Percentiles rank a stretch among this genome's conserved stretches.
phyloP scores from a whole-genome alignment of 2,888 invertebrate genomes.

The Nymphalis polychloros region DNA sequence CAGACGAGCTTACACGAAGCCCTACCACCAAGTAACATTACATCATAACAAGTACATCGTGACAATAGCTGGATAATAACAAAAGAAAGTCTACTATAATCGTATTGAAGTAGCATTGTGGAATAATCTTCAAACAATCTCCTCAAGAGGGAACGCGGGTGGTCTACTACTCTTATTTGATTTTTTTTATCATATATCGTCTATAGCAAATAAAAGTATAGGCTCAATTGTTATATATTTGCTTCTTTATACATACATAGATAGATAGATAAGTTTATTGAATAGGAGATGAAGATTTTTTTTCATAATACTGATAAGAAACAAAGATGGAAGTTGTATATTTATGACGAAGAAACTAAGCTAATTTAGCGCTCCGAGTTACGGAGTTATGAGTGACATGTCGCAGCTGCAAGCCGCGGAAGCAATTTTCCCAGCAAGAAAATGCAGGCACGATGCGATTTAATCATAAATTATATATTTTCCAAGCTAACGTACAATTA shows the following conservation, averaged over 20 bases:
- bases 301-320: background rate
- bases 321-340: background rate
- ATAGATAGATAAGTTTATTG: background rate
- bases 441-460: conserved; percentile 24
- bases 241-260: too few species aligned
- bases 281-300: background rate
- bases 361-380: conserved; percentile 36
- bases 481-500: conserved; percentile 17
- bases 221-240: background rate
- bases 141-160: too few species aligned
- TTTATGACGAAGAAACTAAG: conserved; percentile 23
- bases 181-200: too few species aligned
- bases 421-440: conserved; percentile 44
- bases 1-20: too few species aligned
- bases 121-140: too few species aligned
- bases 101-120: too few species aligned
- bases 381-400: conserved; percentile 47
- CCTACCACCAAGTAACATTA: too few species aligned
- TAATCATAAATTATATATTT: conserved; percentile 23
- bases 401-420: conserved; percentile 49
- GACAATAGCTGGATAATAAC: too few species aligned
- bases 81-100: too few species aligned
- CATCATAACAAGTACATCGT: too few species aligned
- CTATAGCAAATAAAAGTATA: too few species aligned
- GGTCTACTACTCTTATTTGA: too few species aligned